Percentiles rank a stretch among this genome's conserved stretches.
phyloP scores from a whole-genome alignment of 2,113 vertebrate species.

The Bufo bufo region DNA sequence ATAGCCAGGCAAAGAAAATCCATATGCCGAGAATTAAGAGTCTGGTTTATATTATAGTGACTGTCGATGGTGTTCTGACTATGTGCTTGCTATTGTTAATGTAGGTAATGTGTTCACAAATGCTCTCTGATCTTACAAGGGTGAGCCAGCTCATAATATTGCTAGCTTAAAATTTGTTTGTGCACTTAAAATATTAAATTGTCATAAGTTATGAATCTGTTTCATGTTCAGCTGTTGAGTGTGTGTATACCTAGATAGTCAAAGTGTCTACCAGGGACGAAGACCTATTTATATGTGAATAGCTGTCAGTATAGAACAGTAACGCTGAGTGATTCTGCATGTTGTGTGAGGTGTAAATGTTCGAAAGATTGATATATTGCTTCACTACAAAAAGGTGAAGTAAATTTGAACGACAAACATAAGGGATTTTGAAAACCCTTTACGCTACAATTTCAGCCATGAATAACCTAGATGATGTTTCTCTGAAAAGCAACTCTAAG shows the following conservation, averaged over 20 bases:
- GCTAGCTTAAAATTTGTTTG: conserved; percentile 37
- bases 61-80: conserved; percentile 34
- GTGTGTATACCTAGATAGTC: conserved; percentile 15
- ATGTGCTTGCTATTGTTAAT: conserved; percentile 42
- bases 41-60: conserved; percentile 55
- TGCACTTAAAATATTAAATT: conserved; percentile 45
- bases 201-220: conserved; percentile 40
- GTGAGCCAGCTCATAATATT: conserved; percentile 29
- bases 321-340: conserved; percentile 52
- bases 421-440: conserved; percentile 31
- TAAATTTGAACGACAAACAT: conserved; percentile 48
- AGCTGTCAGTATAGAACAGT: conserved; percentile 21
- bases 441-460: conserved; percentile 16
- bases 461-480: conserved; percentile 11
- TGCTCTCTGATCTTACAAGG: conserved; percentile 28
- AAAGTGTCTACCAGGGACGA: conserved; percentile 8
- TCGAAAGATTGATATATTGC: conserved; percentile 50
- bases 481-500: conserved; percentile 3
- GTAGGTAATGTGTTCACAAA: conserved; percentile 19
- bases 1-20: conserved; percentile 49
- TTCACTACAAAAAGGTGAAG: conserved; percentile 34
- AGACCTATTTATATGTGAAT: conserved; percentile 38
- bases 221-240: conserved; percentile 22
- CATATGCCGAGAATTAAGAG: conserved; percentile 56
- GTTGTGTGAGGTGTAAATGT: conserved; percentile 45